Conservation (phyloP, 2,113 vertebrate species). For the Parus major region DNA sequence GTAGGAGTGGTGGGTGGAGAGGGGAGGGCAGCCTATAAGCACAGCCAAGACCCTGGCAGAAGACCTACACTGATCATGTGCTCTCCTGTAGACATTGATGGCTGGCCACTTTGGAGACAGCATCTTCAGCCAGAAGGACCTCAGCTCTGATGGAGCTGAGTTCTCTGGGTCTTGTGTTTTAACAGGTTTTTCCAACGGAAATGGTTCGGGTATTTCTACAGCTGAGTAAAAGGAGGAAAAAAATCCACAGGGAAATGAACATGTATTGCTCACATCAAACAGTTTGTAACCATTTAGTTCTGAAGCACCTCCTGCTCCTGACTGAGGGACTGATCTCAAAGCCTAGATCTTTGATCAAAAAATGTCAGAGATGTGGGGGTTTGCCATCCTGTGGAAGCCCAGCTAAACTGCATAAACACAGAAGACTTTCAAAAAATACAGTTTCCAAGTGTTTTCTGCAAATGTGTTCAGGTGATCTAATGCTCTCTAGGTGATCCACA, state of each 20-base stretch:
- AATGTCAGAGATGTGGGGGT: background rate
- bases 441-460: background rate
- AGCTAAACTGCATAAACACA: background rate
- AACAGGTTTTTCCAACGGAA: background rate
- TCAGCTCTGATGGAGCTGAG: background rate
- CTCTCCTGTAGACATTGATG: background rate
- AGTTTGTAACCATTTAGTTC: background rate
- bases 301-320: background rate
- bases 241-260: background rate
- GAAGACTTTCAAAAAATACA: background rate
- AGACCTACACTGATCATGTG: background rate
- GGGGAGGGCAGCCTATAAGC: background rate
- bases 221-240: background rate
- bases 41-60: background rate
- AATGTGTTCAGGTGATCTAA: background rate
- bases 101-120: background rate
- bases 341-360: background rate
- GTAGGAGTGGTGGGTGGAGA: background rate
- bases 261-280: background rate
- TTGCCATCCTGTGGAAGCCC: background rate
- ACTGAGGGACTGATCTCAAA: background rate
- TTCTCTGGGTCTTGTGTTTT: background rate
- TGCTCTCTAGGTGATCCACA: background rate
- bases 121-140: background rate
- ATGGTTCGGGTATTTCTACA: background rate